A percentile compares a stretch with the other conserved stretches of the same genome.
These are phyloP conservation scores for Bos javanicus DNA, from an alignment of 2,113 vertebrate genomes.

Conservation along the genomic window DNA sequence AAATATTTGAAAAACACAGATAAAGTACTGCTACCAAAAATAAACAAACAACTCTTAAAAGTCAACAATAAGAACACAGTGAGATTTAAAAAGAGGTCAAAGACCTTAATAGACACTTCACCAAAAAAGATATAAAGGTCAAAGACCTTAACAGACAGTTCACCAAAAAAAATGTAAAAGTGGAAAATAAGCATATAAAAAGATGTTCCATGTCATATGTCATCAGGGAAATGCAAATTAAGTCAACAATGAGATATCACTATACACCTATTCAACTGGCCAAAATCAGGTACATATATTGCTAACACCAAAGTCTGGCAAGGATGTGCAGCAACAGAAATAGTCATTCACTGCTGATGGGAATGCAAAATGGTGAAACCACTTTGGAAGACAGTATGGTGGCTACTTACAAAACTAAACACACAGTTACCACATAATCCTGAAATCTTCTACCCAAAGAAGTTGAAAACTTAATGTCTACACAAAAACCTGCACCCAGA, in stretches of 20 bases:
- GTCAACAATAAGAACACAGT: background rate
- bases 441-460: background rate
- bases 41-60: background rate
- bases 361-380: background rate
- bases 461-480: background rate
- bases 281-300: background rate
- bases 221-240: background rate
- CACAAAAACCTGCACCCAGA: background rate
- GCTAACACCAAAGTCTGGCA: background rate
- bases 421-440: background rate
- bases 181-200: background rate
- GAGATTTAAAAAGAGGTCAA: background rate
- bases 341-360: background rate
- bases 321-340: background rate
- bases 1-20: background rate
- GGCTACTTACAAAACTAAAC: background rate
- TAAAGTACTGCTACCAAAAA: background rate
- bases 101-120: background rate
- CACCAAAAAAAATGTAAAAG: background rate
- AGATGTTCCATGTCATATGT: background rate
- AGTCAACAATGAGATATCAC: background rate
- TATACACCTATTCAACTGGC: background rate
- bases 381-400: background rate
- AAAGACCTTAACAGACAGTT: background rate
- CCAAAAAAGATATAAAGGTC: background rate